phyloP scores from a whole-genome alignment of 2,797 vertebrate genomes.

The Fistularia commersonii region DNA sequence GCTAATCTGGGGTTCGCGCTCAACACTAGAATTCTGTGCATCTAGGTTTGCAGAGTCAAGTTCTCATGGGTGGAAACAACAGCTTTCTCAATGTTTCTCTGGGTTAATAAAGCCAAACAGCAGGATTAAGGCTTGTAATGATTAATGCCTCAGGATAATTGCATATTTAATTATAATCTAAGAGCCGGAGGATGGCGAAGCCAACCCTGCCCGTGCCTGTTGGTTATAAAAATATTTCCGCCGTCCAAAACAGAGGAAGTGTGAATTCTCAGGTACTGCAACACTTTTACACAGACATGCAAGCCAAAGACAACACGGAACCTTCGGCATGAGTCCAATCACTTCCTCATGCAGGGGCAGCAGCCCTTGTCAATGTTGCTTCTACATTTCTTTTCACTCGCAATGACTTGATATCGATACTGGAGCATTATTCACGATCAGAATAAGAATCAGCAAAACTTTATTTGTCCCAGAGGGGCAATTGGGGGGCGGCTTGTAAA shows the following conservation, averaged over 20 bases:
- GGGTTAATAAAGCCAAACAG: conserved; percentile 39
- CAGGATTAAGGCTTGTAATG: conserved; percentile 45
- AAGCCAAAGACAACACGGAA: too few relatives aligned
- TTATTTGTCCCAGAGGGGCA: too few relatives aligned
- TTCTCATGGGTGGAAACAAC: conserved; percentile 28
- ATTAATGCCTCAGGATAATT: conserved; percentile 36
- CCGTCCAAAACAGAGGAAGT: not conserved
- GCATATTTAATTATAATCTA: conserved; percentile 27
- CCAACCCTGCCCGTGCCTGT: conserved; percentile 15
- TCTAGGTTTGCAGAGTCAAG: not conserved
- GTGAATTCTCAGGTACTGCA: conserved; percentile 6
- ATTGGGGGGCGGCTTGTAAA: too few relatives aligned
- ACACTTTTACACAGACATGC: too few relatives aligned
- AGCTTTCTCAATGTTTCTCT: conserved; percentile 36
- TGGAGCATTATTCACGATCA: too few relatives aligned
- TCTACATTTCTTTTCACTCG: too few relatives aligned
- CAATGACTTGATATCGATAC: too few relatives aligned
- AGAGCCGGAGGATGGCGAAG: conserved; percentile 9
- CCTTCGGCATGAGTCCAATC: too few relatives aligned
- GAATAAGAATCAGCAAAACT: too few relatives aligned
- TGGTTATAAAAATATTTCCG: not conserved
- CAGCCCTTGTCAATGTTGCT: too few relatives aligned
- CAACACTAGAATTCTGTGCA: conserved; percentile 17
- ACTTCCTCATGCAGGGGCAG: too few relatives aligned
- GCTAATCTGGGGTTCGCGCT: conserved; percentile 25